Evolutionary conservation across 1,140 invertebrate genomes (phyloP), one percentile per base, ranked within the genome.

Genomic region (Philotrypesis tridentata): DNA sequence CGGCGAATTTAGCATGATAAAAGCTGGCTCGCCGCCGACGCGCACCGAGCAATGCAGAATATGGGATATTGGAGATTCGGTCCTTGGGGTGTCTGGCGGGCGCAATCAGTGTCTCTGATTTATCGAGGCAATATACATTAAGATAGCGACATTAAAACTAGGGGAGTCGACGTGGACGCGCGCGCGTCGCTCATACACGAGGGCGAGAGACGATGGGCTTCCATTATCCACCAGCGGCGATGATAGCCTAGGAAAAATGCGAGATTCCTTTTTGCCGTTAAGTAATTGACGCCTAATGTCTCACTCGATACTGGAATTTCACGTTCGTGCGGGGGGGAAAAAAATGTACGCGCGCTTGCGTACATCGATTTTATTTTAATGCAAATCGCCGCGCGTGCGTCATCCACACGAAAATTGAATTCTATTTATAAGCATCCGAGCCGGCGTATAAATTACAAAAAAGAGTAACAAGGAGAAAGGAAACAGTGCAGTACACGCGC

Each of bases 111-210:
- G 82, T 61, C 63, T 67, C 74, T 84, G 84, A 84, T 84, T 84
- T 84, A 84, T 84, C 75, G 84, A 29, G 74, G 84, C 82, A 84
- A 84, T 84, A 83, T 83, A 83, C 82, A 84, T 84, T 84, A 84
- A 84, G 84, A 84, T 83, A 83, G 79, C 78, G 71, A 61, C 84
- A 81, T 83, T 84, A 84, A 84, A 84, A 84, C 78, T 79, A 72
- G 77, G 83, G 83, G 80, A 80, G 74, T 82, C 73, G 80, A 77
- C 31, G n/a, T 82, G 23, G 17, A 33, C 33, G 29, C 23, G n/a
- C 33, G 29, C 23, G n/a, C 29, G 37, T 40, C 40, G 55, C 40
- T 79, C 48, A 29, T 68, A 40, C 8, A 4, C 68, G 21, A 65
- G 60, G 33, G 25, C 27, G n/a, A 80, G 68, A n/a, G n/a, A n/a